Evolutionary conservation across 2,113 vertebrate species (phyloP).

Genomic region (Gadus macrocephalus): DNA sequence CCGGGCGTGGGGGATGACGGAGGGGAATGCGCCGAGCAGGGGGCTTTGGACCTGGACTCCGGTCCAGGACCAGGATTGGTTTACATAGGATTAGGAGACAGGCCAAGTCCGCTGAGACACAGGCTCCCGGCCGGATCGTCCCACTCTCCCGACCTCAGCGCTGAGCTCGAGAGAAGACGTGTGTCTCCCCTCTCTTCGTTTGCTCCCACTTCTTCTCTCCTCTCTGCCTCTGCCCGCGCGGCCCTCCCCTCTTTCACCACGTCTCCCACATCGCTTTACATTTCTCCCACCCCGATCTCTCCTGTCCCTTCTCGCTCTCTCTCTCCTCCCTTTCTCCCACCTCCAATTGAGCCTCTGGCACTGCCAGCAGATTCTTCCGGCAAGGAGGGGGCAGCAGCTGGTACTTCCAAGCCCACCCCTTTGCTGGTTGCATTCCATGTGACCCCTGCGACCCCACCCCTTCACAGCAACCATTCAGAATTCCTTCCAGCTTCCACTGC

Average conservation of each 20-base stretch:
- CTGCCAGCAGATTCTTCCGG: constrained; percentile 4
- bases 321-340: constrained; percentile 4
- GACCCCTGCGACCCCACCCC: constrained; percentile 10
- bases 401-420: constrained; percentile 27
- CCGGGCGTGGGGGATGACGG: neutral
- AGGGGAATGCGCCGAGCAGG: neutral
- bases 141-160: neutral
- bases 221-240: neutral
- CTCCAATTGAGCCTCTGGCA: neutral
- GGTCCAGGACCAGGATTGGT: no score
- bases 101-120: no score
- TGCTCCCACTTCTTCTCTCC: neutral
- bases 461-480: constrained; percentile 14
- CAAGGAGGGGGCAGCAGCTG: constrained; percentile 9
- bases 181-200: neutral
- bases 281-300: neutral
- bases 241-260: neutral
- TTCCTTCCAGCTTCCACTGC: neutral
- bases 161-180: neutral
- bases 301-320: neutral
- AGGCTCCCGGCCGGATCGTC: neutral
- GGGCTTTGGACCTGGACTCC: neutral
- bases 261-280: constrained; percentile 2
- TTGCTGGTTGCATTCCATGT: constrained; percentile 30
- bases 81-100: no score